Conservation (phyloP, 1,140 invertebrate species). For the Drosophila azteca region DNA sequence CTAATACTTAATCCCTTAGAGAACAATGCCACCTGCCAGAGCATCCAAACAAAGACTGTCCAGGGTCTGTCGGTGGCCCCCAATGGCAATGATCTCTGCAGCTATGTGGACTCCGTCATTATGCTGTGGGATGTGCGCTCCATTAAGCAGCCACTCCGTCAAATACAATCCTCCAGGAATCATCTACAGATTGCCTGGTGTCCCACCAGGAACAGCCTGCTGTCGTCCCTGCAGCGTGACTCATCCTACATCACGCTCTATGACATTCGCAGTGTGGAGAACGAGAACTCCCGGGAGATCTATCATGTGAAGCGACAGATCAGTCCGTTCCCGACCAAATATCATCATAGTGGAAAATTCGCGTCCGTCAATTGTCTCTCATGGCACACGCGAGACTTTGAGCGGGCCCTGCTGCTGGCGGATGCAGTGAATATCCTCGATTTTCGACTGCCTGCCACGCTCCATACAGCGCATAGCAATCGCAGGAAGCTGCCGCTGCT, state of each 20-base stretch:
- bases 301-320: constrained; percentile 79
- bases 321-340: constrained; percentile 75
- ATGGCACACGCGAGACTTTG: constrained; percentile 78
- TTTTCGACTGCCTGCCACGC: constrained; percentile 66
- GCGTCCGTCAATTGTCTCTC: constrained; percentile 59
- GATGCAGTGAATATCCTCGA: constrained; percentile 73
- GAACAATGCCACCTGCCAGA: constrained; percentile 88
- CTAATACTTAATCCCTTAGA: constrained; percentile 84
- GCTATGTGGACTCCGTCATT: constrained; percentile 91
- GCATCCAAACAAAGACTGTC: constrained; percentile 92
- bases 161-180: constrained; percentile 88
- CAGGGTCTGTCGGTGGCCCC: constrained; percentile 92
- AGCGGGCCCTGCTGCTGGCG: constrained; percentile 69
- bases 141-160: constrained; percentile 93
- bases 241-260: constrained; percentile 76
- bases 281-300: constrained; percentile 66
- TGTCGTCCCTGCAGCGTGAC: constrained; percentile 77
- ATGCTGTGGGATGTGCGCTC: constrained; percentile 94
- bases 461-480: constrained; percentile 74
- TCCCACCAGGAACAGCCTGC: constrained; percentile 87
- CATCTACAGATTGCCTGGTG: constrained; percentile 93
- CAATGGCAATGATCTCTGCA: constrained; percentile 91
- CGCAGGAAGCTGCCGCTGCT: constrained; percentile 74
- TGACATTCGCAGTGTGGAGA: constrained; percentile 76
- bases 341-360: constrained; percentile 60